Conservation (phyloP, 2,888 invertebrate species). For the Latheticus oryzae region DNA sequence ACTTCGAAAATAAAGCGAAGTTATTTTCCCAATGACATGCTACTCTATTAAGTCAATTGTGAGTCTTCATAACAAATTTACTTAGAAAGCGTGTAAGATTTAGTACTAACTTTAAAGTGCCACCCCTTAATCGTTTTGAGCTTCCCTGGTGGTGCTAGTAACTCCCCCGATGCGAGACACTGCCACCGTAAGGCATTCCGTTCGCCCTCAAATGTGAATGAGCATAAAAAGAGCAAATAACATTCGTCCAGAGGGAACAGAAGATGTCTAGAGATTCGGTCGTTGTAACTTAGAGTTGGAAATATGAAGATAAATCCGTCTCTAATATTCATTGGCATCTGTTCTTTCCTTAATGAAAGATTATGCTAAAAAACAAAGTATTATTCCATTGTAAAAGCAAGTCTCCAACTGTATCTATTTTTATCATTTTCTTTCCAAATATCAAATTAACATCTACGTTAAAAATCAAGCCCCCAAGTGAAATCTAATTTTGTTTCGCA, state of each 20-base stretch:
- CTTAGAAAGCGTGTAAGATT: too few relatives aligned
- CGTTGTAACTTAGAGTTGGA: slow-evolving; percentile 32
- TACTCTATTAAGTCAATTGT: too few relatives aligned
- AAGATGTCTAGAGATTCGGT: slow-evolving; percentile 23
- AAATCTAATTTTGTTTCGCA: slow-evolving; percentile 19
- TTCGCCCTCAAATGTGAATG: slow-evolving; percentile 20
- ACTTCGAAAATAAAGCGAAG: too few relatives aligned
- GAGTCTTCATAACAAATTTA: too few relatives aligned
- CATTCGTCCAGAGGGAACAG: slow-evolving; percentile 23
- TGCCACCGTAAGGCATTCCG: slow-evolving; percentile 27
- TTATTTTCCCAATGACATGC: too few relatives aligned
- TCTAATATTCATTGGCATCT: slow-evolving; percentile 43
- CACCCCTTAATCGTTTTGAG: slow-evolving; percentile 16
- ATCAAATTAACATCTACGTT: slow-evolving; percentile 16
- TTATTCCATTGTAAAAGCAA: slow-evolving; percentile 16
- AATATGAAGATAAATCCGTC: slow-evolving; percentile 44
- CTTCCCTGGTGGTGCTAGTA: slow-evolving; percentile 7
- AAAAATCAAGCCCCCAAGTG: slow-evolving; percentile 1
- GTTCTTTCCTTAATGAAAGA: slow-evolving; percentile 41
- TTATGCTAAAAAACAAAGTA: slow-evolving; percentile 39
- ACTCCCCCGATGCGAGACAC: slow-evolving; percentile 2
- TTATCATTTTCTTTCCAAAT: slow-evolving; percentile 20
- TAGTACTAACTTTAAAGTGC: too few relatives aligned
- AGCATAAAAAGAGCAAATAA: slow-evolving; percentile 37
- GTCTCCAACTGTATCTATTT: too few relatives aligned